These are phyloP conservation scores for Ovibos moschatus DNA, from an alignment of 2,113 vertebrate genomes.

Conservation along the genomic window DNA sequence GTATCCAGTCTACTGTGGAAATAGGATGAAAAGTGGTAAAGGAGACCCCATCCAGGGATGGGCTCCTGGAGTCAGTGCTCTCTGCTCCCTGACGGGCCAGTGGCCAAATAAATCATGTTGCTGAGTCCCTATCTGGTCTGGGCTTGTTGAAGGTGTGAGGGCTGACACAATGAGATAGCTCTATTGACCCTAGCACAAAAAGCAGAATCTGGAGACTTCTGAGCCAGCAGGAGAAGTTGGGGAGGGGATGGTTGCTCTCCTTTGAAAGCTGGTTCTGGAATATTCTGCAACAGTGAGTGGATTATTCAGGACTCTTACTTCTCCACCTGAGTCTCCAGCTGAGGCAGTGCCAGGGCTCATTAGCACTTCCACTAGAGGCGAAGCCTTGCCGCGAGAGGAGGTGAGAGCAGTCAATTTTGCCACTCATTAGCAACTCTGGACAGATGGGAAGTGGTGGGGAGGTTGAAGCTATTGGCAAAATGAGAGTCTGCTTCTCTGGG, in stretches of 20 bases:
- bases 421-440: constrained; percentile 66
- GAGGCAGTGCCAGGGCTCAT: constrained; percentile 60
- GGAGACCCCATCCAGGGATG: neutral
- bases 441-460: constrained; percentile 34
- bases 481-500: constrained; percentile 27
- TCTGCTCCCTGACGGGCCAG: neutral
- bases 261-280: constrained; percentile 39
- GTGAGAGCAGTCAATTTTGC: constrained; percentile 72
- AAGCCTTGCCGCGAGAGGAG: constrained; percentile 54
- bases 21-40: neutral
- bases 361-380: constrained; percentile 62
- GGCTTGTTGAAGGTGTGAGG: neutral
- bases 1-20: neutral
- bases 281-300: constrained; percentile 50
- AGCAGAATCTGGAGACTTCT: constrained; percentile 36
- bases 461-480: constrained; percentile 65
- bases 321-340: constrained; percentile 42
- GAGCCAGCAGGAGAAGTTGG: neutral
- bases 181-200: neutral
- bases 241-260: neutral
- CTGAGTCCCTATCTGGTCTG: neutral
- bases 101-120: neutral
- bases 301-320: constrained; percentile 51
- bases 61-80: neutral
- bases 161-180: neutral